Evolutionary conservation across 1,140 invertebrate genomes (phyloP).

Genomic region (Metaphire vulgaris): DNA sequence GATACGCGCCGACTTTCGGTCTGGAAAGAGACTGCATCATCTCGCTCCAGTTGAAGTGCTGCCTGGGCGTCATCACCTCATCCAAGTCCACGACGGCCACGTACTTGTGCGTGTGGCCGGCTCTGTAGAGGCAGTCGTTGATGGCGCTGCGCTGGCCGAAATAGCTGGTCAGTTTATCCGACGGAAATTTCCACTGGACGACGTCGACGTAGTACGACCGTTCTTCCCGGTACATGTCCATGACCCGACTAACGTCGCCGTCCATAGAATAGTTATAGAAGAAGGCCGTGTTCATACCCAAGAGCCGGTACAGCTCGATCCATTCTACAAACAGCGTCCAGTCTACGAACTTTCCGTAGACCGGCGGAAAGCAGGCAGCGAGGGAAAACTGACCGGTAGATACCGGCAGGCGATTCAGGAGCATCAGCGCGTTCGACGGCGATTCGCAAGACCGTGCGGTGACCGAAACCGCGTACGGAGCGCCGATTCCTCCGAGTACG

Average conservation of each 20-base stretch:
- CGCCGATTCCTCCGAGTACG: background rate
- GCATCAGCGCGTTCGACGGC: slow-evolving; percentile 11
- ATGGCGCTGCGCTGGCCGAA: slow-evolving; percentile 14
- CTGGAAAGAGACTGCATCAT: slow-evolving; percentile 3
- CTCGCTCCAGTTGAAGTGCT: slow-evolving; percentile 1
- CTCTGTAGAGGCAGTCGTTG: slow-evolving; percentile 25
- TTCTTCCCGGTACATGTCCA: slow-evolving; percentile 6
- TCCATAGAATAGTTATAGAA: slow-evolving; percentile 18
- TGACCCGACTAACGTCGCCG: background rate
- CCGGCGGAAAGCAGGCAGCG: slow-evolving; percentile 17
- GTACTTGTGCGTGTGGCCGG: background rate
- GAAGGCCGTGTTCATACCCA: slow-evolving; percentile 1
- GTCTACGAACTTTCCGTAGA: slow-evolving; percentile 5
- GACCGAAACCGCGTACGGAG: slow-evolving; percentile 17
- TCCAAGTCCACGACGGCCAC: slow-evolving; percentile 19
- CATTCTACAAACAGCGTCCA: slow-evolving; percentile 20
- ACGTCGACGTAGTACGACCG: background rate
- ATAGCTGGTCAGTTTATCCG: slow-evolving; percentile 8
- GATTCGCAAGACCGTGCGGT: background rate
- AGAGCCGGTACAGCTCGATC: slow-evolving; percentile 19
- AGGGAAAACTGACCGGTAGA: background rate
- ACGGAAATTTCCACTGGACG: slow-evolving; percentile 23
- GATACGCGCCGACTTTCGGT: slow-evolving; percentile 11
- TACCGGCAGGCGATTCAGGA: background rate
- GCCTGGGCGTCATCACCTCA: slow-evolving; percentile 17